Conservation (phyloP, 2,888 invertebrate genomes). For the Pyrrhosoma nymphula region DNA sequence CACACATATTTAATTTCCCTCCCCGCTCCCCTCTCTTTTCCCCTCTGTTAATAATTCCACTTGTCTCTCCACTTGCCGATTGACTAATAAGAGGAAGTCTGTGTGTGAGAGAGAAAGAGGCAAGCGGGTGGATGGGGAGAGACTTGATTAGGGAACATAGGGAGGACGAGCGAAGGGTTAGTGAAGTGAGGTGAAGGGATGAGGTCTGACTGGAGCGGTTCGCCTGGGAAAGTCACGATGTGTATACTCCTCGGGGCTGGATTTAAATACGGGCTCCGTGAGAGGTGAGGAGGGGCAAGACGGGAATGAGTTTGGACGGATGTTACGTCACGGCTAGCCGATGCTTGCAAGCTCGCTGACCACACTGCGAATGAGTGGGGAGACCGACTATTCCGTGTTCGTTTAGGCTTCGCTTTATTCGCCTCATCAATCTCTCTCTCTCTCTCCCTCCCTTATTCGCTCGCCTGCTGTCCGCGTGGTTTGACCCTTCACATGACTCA, state of each 20-base stretch:
- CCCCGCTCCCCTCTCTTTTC: neutral
- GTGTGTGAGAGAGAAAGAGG: neutral
- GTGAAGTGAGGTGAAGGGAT: neutral
- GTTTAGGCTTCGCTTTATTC: neutral
- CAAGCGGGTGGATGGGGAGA: neutral
- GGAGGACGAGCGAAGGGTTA: neutral
- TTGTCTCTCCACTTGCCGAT: neutral
- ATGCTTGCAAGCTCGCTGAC: neutral
- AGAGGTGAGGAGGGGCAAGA: neutral
- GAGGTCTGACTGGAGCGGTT: neutral
- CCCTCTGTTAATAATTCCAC: conserved; percentile 3
- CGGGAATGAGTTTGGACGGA: conserved; percentile 41
- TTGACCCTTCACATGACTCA: neutral
- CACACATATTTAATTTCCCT: neutral
- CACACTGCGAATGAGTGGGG: conserved; percentile 25
- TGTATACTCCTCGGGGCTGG: neutral
- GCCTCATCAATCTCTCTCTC: neutral
- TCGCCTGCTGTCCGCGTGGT: neutral
- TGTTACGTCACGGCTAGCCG: conserved; percentile 51
- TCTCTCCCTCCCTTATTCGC: no score
- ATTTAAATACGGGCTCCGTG: neutral
- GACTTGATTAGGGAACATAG: neutral
- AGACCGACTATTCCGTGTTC: neutral
- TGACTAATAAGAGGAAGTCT: conserved; percentile 64
- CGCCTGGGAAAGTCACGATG: conserved; percentile 43